phyloP scores from a whole-genome alignment of 2,113 vertebrate species.

The Cavia porcellus region DNA sequence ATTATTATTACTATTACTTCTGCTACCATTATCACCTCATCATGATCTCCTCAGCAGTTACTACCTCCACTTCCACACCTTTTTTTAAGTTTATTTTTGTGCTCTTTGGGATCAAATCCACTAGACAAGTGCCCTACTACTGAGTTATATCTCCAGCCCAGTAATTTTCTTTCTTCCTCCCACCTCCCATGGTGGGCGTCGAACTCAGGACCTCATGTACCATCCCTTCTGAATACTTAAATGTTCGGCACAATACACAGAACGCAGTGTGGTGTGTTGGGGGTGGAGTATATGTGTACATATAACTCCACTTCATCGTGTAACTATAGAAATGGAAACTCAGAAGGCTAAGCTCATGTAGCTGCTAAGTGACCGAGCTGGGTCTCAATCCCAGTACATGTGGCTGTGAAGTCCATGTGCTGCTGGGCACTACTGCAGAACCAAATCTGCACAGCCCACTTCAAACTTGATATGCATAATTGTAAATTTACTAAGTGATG shows the following conservation, averaged over 20 bases:
- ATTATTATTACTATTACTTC: not conserved
- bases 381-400: not conserved
- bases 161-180: not conserved
- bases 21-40: not conserved
- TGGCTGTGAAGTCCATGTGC: not conserved
- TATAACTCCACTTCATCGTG: not conserved
- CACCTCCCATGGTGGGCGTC: not conserved
- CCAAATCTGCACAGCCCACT: too few relatives aligned
- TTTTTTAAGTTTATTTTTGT: not conserved
- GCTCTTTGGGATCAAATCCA: not conserved
- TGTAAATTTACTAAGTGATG: not conserved
- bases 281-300: not conserved
- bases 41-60: not conserved
- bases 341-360: not conserved
- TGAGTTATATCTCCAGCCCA: not conserved
- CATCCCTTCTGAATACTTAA: not conserved
- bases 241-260: not conserved
- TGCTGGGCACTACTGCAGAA: too few relatives aligned
- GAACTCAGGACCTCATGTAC: not conserved
- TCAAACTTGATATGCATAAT: not conserved
- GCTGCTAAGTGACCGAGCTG: not conserved
- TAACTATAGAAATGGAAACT: not conserved
- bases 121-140: not conserved
- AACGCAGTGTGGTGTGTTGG: accelerated
- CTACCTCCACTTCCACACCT: not conserved